Evolutionary conservation across 1,140 invertebrate genomes (phyloP).

Genomic region (Camponotus pennsylvanicus): DNA sequence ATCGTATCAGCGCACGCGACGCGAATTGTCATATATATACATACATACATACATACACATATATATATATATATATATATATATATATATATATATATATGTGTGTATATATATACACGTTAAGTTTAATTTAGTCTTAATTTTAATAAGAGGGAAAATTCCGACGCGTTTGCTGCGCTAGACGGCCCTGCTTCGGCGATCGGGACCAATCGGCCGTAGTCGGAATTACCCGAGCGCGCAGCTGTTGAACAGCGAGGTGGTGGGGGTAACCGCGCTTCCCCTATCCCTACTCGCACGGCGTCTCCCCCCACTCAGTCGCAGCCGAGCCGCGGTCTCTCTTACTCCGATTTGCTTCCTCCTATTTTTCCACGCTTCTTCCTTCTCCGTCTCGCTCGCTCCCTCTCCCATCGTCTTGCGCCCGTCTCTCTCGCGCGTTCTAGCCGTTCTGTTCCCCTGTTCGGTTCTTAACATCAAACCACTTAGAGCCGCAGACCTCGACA

Average conservation of each 20-base stretch:
- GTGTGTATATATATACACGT: too few relatives aligned
- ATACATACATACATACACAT: too few relatives aligned
- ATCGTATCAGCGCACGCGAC: neutral
- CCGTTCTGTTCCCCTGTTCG: slow-evolving; percentile 45
- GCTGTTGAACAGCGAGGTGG: slow-evolving; percentile 36
- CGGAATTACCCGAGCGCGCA: slow-evolving; percentile 69
- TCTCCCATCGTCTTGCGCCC: slow-evolving; percentile 48
- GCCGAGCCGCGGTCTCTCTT: slow-evolving; percentile 28
- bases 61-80: too few relatives aligned
- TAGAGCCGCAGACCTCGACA: slow-evolving; percentile 81
- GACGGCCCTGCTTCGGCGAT: slow-evolving; percentile 70
- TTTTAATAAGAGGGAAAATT: slow-evolving; percentile 56
- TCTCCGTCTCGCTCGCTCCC: slow-evolving; percentile 65
- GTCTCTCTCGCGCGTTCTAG: slow-evolving; percentile 62
- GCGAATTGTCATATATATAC: neutral
- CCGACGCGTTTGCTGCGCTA: slow-evolving; percentile 53
- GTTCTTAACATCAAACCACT: slow-evolving; percentile 83
- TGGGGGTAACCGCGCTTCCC: slow-evolving; percentile 43
- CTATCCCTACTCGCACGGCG: slow-evolving; percentile 55
- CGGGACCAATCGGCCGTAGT: slow-evolving; percentile 74
- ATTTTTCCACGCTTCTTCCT: slow-evolving; percentile 55
- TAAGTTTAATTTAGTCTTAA: neutral
- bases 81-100: too few relatives aligned
- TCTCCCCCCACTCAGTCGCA: slow-evolving; percentile 53
- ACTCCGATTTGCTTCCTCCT: slow-evolving; percentile 61